These are phyloP conservation scores for Siderastrea radians DNA, from an alignment of 92 coral and sea anemone species.

Conservation along the genomic window DNA sequence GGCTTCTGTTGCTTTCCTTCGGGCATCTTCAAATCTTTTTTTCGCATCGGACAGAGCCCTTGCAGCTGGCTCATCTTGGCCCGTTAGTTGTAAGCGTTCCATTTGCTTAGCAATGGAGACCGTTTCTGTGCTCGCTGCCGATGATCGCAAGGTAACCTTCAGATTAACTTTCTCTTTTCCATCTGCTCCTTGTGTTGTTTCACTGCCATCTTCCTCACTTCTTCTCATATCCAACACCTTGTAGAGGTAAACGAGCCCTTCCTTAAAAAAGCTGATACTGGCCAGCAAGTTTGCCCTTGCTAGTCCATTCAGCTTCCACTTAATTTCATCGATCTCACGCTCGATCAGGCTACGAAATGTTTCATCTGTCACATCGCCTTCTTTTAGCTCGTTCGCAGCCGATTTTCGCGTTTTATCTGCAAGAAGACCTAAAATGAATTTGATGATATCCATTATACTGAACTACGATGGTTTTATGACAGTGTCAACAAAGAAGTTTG, in stretches of 20 bases:
- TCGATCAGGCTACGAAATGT: background rate
- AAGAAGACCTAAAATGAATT: background rate
- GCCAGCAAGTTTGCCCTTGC: constrained; percentile 4
- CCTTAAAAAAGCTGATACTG: too few relatives aligned
- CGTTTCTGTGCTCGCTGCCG: too few relatives aligned
- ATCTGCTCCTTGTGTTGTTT: background rate
- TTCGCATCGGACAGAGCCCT: constrained; percentile 8
- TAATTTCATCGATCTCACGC: constrained; percentile 8
- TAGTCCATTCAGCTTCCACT: constrained; percentile 2
- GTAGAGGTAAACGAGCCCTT: too few relatives aligned
- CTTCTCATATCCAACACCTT: constrained; percentile 4
- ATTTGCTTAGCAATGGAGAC: too few relatives aligned
- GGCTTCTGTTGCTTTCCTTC: too few relatives aligned
- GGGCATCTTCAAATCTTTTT: too few relatives aligned
- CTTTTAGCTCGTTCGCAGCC: background rate
- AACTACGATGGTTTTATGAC: too few relatives aligned
- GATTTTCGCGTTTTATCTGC: background rate
- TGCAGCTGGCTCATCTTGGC: too few relatives aligned
- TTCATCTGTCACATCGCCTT: constrained; percentile 5
- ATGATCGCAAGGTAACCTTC: background rate
- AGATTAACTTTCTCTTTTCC: background rate
- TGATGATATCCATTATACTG: background rate
- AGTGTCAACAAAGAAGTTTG: too few relatives aligned
- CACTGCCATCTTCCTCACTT: background rate
- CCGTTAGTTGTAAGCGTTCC: too few relatives aligned